Evolutionary conservation across 2,113 vertebrate genomes (phyloP).

Genomic region (Ammodytes marinus): DNA sequence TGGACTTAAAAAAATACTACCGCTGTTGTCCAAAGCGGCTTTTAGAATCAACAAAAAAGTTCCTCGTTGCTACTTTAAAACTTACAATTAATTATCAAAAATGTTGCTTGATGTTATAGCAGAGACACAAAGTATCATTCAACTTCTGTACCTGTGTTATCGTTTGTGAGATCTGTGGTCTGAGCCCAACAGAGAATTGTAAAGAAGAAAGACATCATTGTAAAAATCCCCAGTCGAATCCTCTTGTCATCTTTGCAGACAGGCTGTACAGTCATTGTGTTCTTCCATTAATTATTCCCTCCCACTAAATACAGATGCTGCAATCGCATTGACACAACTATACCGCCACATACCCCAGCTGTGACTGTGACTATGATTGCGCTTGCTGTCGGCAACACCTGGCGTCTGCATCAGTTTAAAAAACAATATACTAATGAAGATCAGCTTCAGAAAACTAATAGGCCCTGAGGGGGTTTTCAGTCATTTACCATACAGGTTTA

Average conservation of each 20-base stretch:
- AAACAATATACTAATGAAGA: slow-evolving; percentile 1
- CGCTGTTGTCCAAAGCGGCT: no score
- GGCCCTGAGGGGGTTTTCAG: neutral
- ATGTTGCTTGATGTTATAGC: neutral
- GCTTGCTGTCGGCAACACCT: slow-evolving; percentile 24
- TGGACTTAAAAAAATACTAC: no score
- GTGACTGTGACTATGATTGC: slow-evolving; percentile 24
- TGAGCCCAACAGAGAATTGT: neutral
- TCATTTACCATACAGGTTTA: neutral
- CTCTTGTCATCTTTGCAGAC: neutral
- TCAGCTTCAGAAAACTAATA: slow-evolving; percentile 5
- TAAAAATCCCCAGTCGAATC: slow-evolving; percentile 2
- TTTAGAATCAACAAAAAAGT: no score
- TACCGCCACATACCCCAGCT: slow-evolving; percentile 40
- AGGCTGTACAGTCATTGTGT: slow-evolving; percentile 47
- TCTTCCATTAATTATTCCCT: slow-evolving; percentile 49
- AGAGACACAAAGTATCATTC: neutral
- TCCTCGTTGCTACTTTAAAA: no score
- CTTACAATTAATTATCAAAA: no score
- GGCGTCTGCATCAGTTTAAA: slow-evolving; percentile 5
- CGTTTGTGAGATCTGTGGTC: neutral
- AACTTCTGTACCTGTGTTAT: neutral
- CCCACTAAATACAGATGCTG: slow-evolving; percentile 59
- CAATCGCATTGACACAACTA: slow-evolving; percentile 41
- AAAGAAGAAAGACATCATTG: neutral